Evolutionary conservation across 2,797 vertebrate species (phyloP).

Genomic region (Sparidentex hasta): DNA sequence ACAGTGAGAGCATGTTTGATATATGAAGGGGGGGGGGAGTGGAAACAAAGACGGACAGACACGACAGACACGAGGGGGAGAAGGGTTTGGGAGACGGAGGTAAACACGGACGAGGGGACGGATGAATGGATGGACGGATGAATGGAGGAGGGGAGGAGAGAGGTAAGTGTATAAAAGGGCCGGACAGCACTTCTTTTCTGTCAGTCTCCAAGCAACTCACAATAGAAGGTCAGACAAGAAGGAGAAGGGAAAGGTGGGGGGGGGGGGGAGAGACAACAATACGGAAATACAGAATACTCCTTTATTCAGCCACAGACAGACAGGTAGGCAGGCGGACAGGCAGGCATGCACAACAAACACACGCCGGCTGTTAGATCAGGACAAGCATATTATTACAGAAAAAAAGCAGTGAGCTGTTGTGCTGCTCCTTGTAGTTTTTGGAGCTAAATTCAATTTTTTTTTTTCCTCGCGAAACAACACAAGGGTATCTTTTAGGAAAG

Average conservation of each 20-base stretch:
- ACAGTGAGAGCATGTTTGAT: constrained; percentile 63
- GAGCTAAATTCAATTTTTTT: too few species aligned
- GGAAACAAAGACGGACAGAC: constrained; percentile 55
- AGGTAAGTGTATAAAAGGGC: constrained; percentile 83
- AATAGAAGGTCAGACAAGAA: constrained; percentile 94
- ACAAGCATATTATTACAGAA: constrained; percentile 7
- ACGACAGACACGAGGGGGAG: constrained; percentile 22
- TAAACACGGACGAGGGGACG: constrained; percentile 28
- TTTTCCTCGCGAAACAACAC: too few species aligned
- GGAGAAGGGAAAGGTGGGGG: constrained; percentile 72
- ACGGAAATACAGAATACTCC: constrained; percentile 75
- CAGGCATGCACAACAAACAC: constrained; percentile 22
- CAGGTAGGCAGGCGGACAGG: constrained; percentile 43
- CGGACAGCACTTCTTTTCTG: constrained; percentile 85
- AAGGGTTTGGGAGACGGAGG: constrained; percentile 47
- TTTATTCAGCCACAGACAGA: constrained; percentile 61
- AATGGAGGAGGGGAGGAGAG: constrained; percentile 16
- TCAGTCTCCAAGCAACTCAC: constrained; percentile 99
- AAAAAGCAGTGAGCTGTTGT: too few species aligned
- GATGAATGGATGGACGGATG: constrained; percentile 14
- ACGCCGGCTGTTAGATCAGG: neutral
- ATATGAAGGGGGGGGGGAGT: constrained; percentile 49
- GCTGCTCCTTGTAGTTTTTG: too few species aligned
- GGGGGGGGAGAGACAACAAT: constrained; percentile 84
- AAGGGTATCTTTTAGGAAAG: too few species aligned